These are phyloP conservation scores for Gavia stellata DNA, from an alignment of 2,113 vertebrate species.

Conservation along the genomic window DNA sequence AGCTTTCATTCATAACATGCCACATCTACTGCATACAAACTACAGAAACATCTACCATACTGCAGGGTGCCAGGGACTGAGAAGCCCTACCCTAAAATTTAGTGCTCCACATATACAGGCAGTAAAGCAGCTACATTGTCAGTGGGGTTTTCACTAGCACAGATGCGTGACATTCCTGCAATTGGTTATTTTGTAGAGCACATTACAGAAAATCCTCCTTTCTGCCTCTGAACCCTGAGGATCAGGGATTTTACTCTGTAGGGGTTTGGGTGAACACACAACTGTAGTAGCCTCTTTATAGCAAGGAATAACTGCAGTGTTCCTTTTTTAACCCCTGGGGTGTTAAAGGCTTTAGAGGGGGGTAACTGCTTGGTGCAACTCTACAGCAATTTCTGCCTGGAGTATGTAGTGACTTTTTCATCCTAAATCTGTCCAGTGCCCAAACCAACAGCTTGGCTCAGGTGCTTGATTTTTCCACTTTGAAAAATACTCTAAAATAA, in stretches of 20 bases:
- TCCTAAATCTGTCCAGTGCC: background rate
- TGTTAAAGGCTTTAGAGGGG: background rate
- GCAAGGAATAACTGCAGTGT: accelerated
- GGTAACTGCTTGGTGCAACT: background rate
- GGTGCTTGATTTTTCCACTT: background rate
- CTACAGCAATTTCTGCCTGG: background rate
- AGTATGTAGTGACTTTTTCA: accelerated
- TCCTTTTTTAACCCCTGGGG: background rate
- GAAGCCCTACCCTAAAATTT: background rate
- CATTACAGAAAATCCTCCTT: background rate
- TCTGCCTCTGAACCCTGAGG: background rate
- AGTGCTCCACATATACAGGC: background rate
- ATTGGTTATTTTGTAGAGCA: background rate
- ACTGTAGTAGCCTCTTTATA: background rate
- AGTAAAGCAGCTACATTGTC: background rate
- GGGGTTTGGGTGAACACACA: background rate
- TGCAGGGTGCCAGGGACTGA: background rate
- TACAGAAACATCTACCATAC: background rate
- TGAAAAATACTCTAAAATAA: background rate
- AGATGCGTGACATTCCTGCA: background rate
- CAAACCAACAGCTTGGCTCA: background rate
- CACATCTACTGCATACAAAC: background rate
- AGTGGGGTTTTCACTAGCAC: background rate
- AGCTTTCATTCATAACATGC: background rate
- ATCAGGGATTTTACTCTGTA: background rate